A percentile compares a stretch with the other conserved stretches of the same genome.
These are phyloP conservation scores for Agrochola litura DNA, from an alignment of 2,888 invertebrate genomes.

Conservation along the genomic window DNA sequence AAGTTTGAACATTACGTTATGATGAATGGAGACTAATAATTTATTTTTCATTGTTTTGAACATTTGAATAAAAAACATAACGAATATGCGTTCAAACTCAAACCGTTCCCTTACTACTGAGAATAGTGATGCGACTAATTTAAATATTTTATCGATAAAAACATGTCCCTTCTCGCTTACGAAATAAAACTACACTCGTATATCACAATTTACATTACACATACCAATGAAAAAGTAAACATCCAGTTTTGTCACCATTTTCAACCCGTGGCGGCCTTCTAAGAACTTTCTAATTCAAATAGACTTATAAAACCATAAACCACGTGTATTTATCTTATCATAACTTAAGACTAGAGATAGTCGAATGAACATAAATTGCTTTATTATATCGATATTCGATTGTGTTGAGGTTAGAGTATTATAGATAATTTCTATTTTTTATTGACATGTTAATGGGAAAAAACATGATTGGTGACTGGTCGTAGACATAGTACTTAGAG, in stretches of 20 bases:
- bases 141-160: constrained; percentile 39
- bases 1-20: not conserved
- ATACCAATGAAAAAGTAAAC: constrained; percentile 46
- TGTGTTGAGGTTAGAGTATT: constrained; percentile 25
- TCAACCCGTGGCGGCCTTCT: constrained; percentile 35
- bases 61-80: too few species aligned
- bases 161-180: constrained; percentile 8
- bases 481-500: not conserved
- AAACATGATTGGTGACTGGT: not conserved
- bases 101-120: not conserved
- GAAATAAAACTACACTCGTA: constrained; percentile 16
- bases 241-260: constrained; percentile 57
- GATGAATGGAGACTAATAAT: not conserved
- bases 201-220: constrained; percentile 50
- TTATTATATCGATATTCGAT: constrained; percentile 45
- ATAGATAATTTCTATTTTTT: constrained; percentile 45
- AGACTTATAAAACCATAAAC: constrained; percentile 56
- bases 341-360: constrained; percentile 29
- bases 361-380: constrained; percentile 33
- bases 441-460: constrained; percentile 24
- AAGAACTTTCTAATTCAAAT: constrained; percentile 67
- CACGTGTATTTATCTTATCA: constrained; percentile 52
- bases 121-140: constrained; percentile 25
- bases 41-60: too few species aligned
- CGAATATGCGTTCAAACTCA: too few species aligned